These are phyloP conservation scores for Phalacrocorax brasilianus DNA, from an alignment of 2,113 vertebrate species.

Conservation along the genomic window DNA sequence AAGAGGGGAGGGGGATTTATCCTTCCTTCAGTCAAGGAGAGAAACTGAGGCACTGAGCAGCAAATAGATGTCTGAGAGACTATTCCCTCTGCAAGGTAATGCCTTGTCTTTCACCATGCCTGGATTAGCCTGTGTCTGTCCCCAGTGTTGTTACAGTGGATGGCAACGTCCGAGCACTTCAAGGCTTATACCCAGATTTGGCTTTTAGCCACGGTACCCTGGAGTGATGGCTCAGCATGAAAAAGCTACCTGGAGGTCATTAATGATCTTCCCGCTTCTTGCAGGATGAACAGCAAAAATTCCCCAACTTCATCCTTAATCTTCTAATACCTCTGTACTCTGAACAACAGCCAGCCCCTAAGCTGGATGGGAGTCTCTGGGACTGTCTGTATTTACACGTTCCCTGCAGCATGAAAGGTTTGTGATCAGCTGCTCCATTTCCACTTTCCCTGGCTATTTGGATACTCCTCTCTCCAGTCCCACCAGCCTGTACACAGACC, in stretches of 20 bases:
- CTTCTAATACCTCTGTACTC: not conserved
- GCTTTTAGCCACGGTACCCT: not conserved
- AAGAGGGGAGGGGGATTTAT: not conserved
- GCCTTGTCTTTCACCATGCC: not conserved
- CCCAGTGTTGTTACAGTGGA: not conserved
- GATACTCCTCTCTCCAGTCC: not conserved
- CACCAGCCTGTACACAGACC: not conserved
- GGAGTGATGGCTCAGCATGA: not conserved
- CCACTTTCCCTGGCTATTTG: not conserved
- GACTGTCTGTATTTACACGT: not conserved
- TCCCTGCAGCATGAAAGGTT: not conserved
- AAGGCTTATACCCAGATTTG: not conserved
- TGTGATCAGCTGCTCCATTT: not conserved
- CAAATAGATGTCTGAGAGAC: not conserved
- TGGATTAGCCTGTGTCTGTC: not conserved
- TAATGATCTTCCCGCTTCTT: not conserved
- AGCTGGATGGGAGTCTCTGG: not conserved
- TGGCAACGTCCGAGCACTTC: constrained; percentile 31
- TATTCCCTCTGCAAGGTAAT: not conserved
- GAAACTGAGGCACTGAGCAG: not conserved
- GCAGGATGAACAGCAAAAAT: not conserved
- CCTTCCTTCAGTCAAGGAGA: not conserved
- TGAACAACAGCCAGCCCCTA: not conserved
- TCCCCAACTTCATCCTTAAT: not conserved
- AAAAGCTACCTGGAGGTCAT: not conserved